These are phyloP conservation scores for Pocillopora verrucosa DNA, from an alignment of 64 coral and sea anemone species.

Conservation along the genomic window DNA sequence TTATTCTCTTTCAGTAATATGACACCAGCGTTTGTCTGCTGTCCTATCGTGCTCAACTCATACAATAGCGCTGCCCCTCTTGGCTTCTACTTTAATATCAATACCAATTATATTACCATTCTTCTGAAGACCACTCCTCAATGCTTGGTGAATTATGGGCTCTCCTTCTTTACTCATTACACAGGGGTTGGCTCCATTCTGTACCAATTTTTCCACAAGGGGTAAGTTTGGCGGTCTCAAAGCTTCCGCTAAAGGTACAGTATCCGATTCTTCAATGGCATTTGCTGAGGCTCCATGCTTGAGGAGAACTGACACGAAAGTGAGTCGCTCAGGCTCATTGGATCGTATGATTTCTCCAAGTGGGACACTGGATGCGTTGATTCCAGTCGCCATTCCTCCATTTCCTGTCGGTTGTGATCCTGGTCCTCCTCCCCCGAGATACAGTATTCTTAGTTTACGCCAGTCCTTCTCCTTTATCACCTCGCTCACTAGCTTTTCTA, in stretches of 20 bases:
- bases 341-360: constrained; percentile 58
- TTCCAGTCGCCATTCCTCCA: constrained; percentile 61
- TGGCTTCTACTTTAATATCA: background rate
- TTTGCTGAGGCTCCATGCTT: constrained; percentile 63
- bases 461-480: constrained; percentile 59
- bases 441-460: constrained; percentile 64
- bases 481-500: constrained; percentile 11
- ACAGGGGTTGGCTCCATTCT: constrained; percentile 48
- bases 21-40: too few species aligned
- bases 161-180: background rate
- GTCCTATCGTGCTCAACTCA: too few species aligned
- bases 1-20: too few species aligned
- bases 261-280: constrained; percentile 22
- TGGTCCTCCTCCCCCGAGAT: constrained; percentile 74
- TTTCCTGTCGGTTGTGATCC: constrained; percentile 1
- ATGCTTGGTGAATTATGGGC: constrained; percentile 52
- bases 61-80: background rate
- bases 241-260: constrained; percentile 37
- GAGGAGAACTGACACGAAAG: constrained; percentile 51
- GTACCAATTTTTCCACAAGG: constrained; percentile 46
- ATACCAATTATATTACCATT: constrained; percentile 20
- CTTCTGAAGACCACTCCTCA: constrained; percentile 16
- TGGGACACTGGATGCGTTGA: constrained; percentile 30
- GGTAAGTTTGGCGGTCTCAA: constrained; percentile 11
- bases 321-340: background rate